Conservation (phyloP, 2,888 invertebrate species). For the Ichneumon xanthorius region DNA sequence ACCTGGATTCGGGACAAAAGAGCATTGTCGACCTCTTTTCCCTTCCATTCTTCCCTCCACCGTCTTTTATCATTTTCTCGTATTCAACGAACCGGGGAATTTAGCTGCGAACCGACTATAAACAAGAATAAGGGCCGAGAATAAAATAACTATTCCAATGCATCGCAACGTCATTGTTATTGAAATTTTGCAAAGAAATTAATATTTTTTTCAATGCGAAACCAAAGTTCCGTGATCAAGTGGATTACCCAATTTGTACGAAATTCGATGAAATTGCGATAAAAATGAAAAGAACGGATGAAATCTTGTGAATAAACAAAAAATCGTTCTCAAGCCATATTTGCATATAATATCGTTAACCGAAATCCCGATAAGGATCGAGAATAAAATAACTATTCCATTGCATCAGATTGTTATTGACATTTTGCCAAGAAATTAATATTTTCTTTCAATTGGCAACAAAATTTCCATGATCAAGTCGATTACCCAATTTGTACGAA, state of each 20-base stretch:
- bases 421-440: neutral
- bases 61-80: neutral
- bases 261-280: neutral
- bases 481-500: neutral
- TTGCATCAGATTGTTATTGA: neutral
- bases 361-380: no score
- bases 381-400: neutral
- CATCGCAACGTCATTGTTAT: neutral
- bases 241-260: neutral
- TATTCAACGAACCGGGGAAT: neutral
- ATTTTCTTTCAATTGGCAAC: neutral
- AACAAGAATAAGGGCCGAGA: neutral
- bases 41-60: neutral
- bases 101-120: neutral
- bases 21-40: slow-evolving; percentile 16
- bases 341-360: neutral
- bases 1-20: slow-evolving; percentile 50
- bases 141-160: neutral
- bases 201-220: neutral
- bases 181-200: neutral
- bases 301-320: neutral
- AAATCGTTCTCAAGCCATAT: neutral
- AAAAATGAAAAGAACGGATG: no score
- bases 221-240: neutral
- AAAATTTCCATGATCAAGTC: neutral